Percentiles rank a stretch among this genome's conserved stretches.
Conservation (phyloP, 2,888 invertebrate species). For the Eugnorisma glareosa region DNA sequence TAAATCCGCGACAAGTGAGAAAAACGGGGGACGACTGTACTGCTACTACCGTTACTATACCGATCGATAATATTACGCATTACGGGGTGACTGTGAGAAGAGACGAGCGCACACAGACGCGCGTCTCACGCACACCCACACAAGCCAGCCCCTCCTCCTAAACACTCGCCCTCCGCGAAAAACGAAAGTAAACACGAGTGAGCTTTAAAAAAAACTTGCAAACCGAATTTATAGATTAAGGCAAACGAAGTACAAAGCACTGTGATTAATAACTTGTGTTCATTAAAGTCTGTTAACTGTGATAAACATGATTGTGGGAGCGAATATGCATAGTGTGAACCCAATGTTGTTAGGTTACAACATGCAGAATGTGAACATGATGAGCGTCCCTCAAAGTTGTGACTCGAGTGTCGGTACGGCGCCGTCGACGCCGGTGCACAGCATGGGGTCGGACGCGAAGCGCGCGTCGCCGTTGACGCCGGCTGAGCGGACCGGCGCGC, state of each 20-base stretch:
- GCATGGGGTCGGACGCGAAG: slow-evolving; percentile 71
- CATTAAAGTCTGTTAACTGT: slow-evolving; percentile 77
- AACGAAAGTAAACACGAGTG: slow-evolving; percentile 83
- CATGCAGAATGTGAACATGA: slow-evolving; percentile 73
- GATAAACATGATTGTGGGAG: slow-evolving; percentile 86
- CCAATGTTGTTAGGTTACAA: slow-evolving; percentile 85
- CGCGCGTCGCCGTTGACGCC: slow-evolving; percentile 82
- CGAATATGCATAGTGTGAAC: slow-evolving; percentile 82
- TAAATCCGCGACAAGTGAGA: slow-evolving; percentile 80
- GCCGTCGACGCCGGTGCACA: slow-evolving; percentile 86
- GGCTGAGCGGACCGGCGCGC: slow-evolving; percentile 86
- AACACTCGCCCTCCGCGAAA: slow-evolving; percentile 74
- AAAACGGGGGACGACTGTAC: slow-evolving; percentile 77
- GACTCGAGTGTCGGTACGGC: slow-evolving; percentile 78
- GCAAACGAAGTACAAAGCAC: slow-evolving; percentile 85
- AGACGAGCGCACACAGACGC: slow-evolving; percentile 78
- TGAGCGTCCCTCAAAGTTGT: slow-evolving; percentile 70
- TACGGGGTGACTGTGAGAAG: slow-evolving; percentile 83
- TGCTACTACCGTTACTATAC: slow-evolving; percentile 85
- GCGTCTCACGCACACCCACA: slow-evolving; percentile 75
- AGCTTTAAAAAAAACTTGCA: slow-evolving; percentile 86
- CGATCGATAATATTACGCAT: slow-evolving; percentile 91
- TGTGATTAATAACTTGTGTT: slow-evolving; percentile 84
- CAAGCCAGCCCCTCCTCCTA: slow-evolving; percentile 74
- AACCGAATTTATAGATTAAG: slow-evolving; percentile 89